Conservation (phyloP, 2,797 vertebrate genomes). For the Platalea minor region DNA sequence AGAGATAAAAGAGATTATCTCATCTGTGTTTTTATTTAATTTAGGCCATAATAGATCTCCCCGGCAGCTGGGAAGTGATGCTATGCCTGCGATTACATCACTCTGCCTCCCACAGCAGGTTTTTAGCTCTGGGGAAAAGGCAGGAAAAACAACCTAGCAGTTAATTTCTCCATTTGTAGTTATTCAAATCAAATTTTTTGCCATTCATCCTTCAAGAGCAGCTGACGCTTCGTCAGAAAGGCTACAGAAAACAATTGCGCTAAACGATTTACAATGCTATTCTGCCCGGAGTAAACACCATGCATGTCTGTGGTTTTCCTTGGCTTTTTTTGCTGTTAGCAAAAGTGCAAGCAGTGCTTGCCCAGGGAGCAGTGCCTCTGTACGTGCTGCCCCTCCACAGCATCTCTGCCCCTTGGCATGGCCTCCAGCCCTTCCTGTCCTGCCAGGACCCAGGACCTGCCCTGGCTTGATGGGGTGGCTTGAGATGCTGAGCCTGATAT, state of each 20-base stretch:
- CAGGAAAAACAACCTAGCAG: constrained; percentile 65
- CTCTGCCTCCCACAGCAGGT: constrained; percentile 64
- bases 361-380: not conserved
- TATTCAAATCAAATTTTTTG: constrained; percentile 74
- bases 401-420: accelerated
- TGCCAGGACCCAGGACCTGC: not conserved
- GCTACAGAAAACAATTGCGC: constrained; percentile 49
- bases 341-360: not conserved
- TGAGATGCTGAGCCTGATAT: not conserved
- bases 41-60: constrained; percentile 76
- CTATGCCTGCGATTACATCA: constrained; percentile 73
- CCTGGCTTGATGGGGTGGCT: not conserved
- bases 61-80: constrained; percentile 71
- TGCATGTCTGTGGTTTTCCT: not conserved
- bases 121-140: constrained; percentile 55
- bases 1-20: constrained; percentile 72
- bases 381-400: accelerated
- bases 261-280: constrained; percentile 26
- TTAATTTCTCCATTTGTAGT: constrained; percentile 73
- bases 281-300: not conserved
- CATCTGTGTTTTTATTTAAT: constrained; percentile 77
- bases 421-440: not conserved
- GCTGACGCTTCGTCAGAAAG: constrained; percentile 52
- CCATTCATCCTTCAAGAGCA: constrained; percentile 62
- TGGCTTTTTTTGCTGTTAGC: not conserved